phyloP scores from a whole-genome alignment of 2,888 invertebrate species.

The Eupithecia dodoneata region DNA sequence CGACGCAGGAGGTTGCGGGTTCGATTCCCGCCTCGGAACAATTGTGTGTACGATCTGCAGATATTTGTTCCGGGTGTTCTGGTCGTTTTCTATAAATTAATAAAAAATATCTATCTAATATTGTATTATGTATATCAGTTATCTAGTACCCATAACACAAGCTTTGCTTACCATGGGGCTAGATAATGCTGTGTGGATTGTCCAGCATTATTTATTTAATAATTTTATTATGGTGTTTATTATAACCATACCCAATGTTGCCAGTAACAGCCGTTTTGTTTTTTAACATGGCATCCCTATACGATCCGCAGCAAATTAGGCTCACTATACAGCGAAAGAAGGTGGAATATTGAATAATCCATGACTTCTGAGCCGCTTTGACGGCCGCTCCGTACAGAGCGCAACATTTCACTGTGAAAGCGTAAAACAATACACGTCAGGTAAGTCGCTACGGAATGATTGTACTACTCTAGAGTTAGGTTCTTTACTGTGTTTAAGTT shows the following conservation, averaged over 20 bases:
- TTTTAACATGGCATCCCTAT: not conserved
- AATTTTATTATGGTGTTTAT: not conserved
- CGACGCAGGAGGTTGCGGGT: no score
- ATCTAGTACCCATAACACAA: no score
- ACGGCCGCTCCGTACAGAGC: not conserved
- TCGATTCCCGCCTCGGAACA: no score
- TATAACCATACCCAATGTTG: not conserved
- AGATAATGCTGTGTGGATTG: no score
- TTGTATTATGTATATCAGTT: no score
- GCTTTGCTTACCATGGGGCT: no score
- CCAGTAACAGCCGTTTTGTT: not conserved
- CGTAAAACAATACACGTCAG: not conserved
- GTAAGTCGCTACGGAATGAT: not conserved
- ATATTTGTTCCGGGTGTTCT: no score
- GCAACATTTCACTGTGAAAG: not conserved
- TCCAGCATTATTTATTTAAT: no score
- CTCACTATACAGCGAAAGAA: slow-evolving; percentile 41
- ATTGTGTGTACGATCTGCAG: no score
- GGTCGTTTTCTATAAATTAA: no score
- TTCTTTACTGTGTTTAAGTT: no score
- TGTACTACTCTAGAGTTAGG: not conserved
- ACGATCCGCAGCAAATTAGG: slow-evolving; percentile 34
- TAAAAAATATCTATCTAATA: no score
- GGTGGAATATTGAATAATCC: slow-evolving; percentile 46
- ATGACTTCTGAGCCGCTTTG: slow-evolving; percentile 40